Evolutionary conservation across 2,113 vertebrate species (phyloP).

Genomic region (Oncorhynchus gorbuscha): DNA sequence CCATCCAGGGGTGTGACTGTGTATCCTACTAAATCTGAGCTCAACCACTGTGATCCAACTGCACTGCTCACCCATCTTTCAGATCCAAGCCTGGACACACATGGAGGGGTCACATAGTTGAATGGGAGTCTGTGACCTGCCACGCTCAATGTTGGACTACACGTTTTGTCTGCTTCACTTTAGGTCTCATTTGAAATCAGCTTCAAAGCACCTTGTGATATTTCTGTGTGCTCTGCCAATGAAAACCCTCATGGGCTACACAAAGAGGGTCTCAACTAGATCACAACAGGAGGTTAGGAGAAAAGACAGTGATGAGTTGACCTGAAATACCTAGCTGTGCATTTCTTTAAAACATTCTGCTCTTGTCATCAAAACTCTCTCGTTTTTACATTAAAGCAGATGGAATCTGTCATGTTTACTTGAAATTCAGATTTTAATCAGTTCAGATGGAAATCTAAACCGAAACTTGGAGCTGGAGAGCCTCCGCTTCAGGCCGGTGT

Average conservation of each 20-base stretch:
- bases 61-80: not conserved
- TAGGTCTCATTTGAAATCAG: not conserved
- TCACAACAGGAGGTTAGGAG: conserved; percentile 16
- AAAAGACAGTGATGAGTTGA: conserved; percentile 38
- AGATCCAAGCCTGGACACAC: not conserved
- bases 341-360: conserved; percentile 42
- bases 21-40: not conserved
- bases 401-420: conserved; percentile 64
- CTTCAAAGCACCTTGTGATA: conserved; percentile 2
- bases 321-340: conserved; percentile 32
- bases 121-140: not conserved
- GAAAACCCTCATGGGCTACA: conserved; percentile 14
- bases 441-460: conserved; percentile 63
- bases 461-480: conserved; percentile 50
- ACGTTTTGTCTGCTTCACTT: too few species aligned
- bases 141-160: not conserved
- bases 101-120: not conserved
- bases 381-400: conserved; percentile 46
- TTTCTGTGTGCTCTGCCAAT: not conserved
- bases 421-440: conserved; percentile 64
- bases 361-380: conserved; percentile 47
- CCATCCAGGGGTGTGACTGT: not conserved
- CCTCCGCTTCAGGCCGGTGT: conserved; percentile 48
- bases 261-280: conserved; percentile 16
- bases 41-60: not conserved